These are phyloP conservation scores for Hemistola chrysoprasaria DNA, from an alignment of 2,888 invertebrate genomes.

Conservation along the genomic window DNA sequence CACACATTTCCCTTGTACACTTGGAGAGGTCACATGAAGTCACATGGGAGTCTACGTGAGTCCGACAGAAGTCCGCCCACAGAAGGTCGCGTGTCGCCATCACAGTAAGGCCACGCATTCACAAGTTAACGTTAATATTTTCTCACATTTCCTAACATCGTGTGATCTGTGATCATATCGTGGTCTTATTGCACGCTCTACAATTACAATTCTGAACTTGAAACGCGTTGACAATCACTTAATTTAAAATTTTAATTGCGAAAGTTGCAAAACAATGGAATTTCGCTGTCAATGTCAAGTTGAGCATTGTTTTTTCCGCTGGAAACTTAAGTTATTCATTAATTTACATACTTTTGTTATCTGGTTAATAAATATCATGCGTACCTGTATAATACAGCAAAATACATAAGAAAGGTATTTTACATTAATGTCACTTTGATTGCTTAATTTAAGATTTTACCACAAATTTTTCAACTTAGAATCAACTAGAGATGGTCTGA, in stretches of 20 bases:
- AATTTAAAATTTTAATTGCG: conserved; percentile 22
- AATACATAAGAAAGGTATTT: too few relatives aligned
- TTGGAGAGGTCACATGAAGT: conserved; percentile 4
- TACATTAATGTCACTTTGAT: too few relatives aligned
- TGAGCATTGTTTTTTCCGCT: conserved; percentile 20
- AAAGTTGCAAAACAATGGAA: conserved; percentile 27
- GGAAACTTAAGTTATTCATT: conserved; percentile 12
- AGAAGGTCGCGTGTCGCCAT: conserved; percentile 13
- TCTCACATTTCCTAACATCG: conserved; percentile 18
- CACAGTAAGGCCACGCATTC: conserved; percentile 10
- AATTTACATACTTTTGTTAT: conserved; percentile 13
- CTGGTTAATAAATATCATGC: too few relatives aligned
- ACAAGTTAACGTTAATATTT: conserved; percentile 5
- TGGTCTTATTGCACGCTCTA: conserved; percentile 2
- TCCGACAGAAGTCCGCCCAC: not conserved
- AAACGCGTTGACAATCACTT: conserved; percentile 12
- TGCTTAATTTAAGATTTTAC: too few relatives aligned
- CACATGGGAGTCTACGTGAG: conserved; percentile 10
- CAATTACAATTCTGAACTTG: conserved; percentile 8
- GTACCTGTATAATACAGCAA: too few relatives aligned
- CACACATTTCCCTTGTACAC: conserved; percentile 6
- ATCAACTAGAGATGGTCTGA: too few relatives aligned
- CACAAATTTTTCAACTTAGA: too few relatives aligned
- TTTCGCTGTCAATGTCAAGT: conserved; percentile 28
- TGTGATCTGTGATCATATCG: conserved; percentile 13